phyloP scores from a whole-genome alignment of 2,888 invertebrate species.

The Drosophila borborema region DNA sequence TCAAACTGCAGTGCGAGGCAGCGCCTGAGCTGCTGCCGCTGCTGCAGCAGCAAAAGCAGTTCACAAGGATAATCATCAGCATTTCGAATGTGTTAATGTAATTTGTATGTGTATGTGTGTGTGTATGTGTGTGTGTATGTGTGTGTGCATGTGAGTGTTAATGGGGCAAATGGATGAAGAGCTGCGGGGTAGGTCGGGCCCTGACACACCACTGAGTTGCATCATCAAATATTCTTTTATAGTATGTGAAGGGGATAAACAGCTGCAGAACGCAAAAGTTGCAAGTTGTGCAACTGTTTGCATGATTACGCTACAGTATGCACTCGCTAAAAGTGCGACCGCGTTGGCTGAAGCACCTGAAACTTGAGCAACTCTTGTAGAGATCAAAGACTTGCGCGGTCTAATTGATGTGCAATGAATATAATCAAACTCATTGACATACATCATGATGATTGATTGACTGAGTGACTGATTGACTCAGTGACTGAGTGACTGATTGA shows the following conservation, averaged over 20 bases:
- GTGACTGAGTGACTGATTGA: too few relatives aligned
- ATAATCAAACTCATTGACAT: background rate
- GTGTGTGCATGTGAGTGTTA: conserved; percentile 34
- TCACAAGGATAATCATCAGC: conserved; percentile 62
- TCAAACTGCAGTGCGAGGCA: conserved; percentile 61
- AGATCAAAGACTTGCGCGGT: background rate
- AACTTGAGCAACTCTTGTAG: too few relatives aligned
- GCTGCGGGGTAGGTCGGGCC: background rate
- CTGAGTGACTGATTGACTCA: background rate
- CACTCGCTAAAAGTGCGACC: background rate
- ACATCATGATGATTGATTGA: background rate
- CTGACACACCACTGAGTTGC: conserved; percentile 23
- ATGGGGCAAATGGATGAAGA: conserved; percentile 25
- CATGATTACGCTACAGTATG: conserved; percentile 36
- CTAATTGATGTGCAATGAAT: background rate
- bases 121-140: conserved; percentile 3
- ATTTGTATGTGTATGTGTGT: conserved; percentile 20
- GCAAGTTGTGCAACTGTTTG: conserved; percentile 37
- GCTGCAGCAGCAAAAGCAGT: conserved; percentile 17
- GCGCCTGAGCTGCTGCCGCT: background rate
- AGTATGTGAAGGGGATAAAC: conserved; percentile 32
- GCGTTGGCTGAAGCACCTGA: background rate
- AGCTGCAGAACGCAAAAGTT: conserved; percentile 27
- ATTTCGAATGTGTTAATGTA: conserved; percentile 70
- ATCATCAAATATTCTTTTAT: conserved; percentile 63